Evolutionary conservation across 2,888 invertebrate genomes (phyloP), one percentile per base, ranked within the genome.

Genomic region (Polyommatus iphigenia): DNA sequence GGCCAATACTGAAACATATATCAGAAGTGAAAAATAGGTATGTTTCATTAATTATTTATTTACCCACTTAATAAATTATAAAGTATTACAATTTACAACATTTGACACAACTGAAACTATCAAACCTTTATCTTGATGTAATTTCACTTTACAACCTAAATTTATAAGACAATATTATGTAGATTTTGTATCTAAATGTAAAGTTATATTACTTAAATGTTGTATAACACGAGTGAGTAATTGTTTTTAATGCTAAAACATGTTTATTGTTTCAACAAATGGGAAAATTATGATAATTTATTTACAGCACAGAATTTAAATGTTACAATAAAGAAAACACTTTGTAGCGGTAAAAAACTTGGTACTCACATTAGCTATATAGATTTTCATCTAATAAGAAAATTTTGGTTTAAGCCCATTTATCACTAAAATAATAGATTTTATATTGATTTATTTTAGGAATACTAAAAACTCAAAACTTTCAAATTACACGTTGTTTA

Each of bases 241-340:
- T 67, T 32, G 13, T 67, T 67, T 67, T 32, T 67, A 67, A 67
- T 15, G 67, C 29, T 62, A 62, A 62, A 29, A 32, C 29, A 32
- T 29, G 67, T 67, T 67, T 29, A 67, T 67, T 32, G 29, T 67
- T 32, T 29, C 15, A 67, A 32, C 67, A 67, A 67, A 67, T 67
- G 67, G 29, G 29, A 29, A 29, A 67, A 67, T 67, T 32, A 67
- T 67, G 67, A 15, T 67, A 67, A 67, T 67, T 67, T 67, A 67
- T 20, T 32, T 29, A 67, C 2, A 18, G 67, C 32, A 29, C 18
- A 29, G 13, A 67, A 67, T 29, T 67, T 67, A 67, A 67, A 32
- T 15, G 20, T 15, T 20, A 62, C 8, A 62, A 10, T 24, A 62
- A 67, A 32, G 29, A 18, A 67, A 67, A 67, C 29, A 67, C 24